These are phyloP conservation scores for Lypha dubia DNA, from an alignment of 2,888 invertebrate genomes.

Conservation along the genomic window DNA sequence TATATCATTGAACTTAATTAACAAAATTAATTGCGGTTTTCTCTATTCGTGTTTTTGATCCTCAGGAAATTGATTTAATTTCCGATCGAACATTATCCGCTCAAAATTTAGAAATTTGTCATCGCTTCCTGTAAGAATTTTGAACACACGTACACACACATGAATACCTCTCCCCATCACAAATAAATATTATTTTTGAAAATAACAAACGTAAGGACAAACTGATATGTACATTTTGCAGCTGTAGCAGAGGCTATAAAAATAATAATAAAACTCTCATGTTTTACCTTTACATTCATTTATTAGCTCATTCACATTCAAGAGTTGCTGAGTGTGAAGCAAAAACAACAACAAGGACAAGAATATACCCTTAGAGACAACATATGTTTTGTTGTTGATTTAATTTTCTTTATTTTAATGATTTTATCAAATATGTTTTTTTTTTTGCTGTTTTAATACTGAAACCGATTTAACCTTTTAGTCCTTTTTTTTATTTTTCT, in stretches of 20 bases:
- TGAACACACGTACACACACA: too few relatives aligned
- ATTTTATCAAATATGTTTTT: slow-evolving; percentile 1
- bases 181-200: not conserved
- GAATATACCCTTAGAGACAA: slow-evolving; percentile 59
- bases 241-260: not conserved
- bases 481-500: not conserved
- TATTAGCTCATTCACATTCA: slow-evolving; percentile 12
- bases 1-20: too few relatives aligned
- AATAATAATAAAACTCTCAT: slow-evolving; percentile 9
- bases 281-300: slow-evolving; percentile 11
- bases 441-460: slow-evolving; percentile 11
- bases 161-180: too few relatives aligned
- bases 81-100: too few relatives aligned
- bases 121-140: too few relatives aligned
- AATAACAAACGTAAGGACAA: not conserved
- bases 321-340: slow-evolving; percentile 16
- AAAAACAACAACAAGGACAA: slow-evolving; percentile 36
- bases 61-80: too few relatives aligned
- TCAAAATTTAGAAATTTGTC: too few relatives aligned
- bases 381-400: slow-evolving; percentile 60
- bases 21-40: too few relatives aligned
- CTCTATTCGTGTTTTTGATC: too few relatives aligned
- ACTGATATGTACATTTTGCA: not conserved
- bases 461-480: slow-evolving; percentile 33
- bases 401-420: not conserved